Evolutionary conservation across 2,113 vertebrate species (phyloP), one percentile per base, ranked within the genome.

Genomic region (Seriola rivoliana): DNA sequence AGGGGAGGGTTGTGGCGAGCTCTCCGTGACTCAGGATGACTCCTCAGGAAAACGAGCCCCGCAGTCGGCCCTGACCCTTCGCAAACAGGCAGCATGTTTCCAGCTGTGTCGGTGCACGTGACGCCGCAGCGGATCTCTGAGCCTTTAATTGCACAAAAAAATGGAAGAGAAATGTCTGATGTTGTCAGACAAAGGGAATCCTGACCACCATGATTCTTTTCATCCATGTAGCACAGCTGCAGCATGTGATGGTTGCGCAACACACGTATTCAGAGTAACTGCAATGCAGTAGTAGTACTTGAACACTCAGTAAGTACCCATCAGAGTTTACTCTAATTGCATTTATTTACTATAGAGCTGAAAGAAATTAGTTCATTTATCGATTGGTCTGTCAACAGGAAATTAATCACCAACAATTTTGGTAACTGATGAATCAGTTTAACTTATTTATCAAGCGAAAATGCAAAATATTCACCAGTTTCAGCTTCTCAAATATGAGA

Each of bases 21-120:
- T 87, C 71, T 32, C 75, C 42, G 65, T 91, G 94, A 95, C 81
- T 93, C 90, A 93, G 71, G 80, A 88, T 90, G 94, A 90, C 84
- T 89, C 50, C 71, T 69, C 74, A 12, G 80, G 80, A 83, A 88
- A 93, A 87, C 17, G 75, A 88, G 84, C 82, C 91, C 85, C 44
- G 68, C 85, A 81, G 90, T 89, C 81, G 59, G 71, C 34, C 64
- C 65, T 86, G 89, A 92, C 91, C 91, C 88, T 71, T 82, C 9
- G 1, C 69, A 12, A 69, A 46, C 65, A 74, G 62, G 4, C 60
- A 6, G 4, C 66, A 23, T 36, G 70, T 68, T 69, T 71, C 82
- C 48, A 21, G 69, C 69, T 80, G 65, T 62, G 88, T 67, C 5
- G 38, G 38, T 36, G 72, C 89, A 92, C 73, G 72, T 40, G 69